phyloP scores from a whole-genome alignment of 2,888 invertebrate species.

The Ectemnius lituratus region DNA sequence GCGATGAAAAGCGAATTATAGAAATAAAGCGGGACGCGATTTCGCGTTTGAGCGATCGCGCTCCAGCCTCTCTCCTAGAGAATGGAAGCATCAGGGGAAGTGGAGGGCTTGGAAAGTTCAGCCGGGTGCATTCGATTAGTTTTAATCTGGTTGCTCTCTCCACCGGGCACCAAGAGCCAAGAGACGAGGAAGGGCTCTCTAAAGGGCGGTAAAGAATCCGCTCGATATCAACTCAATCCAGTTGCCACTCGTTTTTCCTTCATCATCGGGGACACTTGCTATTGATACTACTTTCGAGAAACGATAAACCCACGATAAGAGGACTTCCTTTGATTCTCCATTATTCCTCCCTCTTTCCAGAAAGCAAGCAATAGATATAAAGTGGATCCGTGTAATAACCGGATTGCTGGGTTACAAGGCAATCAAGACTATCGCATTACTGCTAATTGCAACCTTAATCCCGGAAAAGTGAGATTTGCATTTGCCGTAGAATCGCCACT shows the following conservation, averaged over 20 bases:
- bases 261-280: slow-evolving; percentile 26
- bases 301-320: slow-evolving; percentile 19
- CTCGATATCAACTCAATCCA: slow-evolving; percentile 19
- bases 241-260: slow-evolving; percentile 28
- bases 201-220: slow-evolving; percentile 26
- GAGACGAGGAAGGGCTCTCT: slow-evolving; percentile 26
- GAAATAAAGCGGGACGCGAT: slow-evolving; percentile 3
- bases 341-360: too few relatives aligned
- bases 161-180: slow-evolving; percentile 10
- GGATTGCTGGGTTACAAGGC: background rate
- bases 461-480: slow-evolving; percentile 5
- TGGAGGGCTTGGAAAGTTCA: slow-evolving; percentile 22
- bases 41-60: slow-evolving; percentile 9
- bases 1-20: too few relatives aligned
- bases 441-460: slow-evolving; percentile 36
- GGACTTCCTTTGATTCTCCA: too few relatives aligned
- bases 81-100: background rate
- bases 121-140: slow-evolving; percentile 43
- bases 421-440: slow-evolving; percentile 45
- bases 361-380: too few relatives aligned
- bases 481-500: background rate
- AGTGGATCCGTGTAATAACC: too few relatives aligned
- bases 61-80: background rate
- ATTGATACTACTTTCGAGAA: slow-evolving; percentile 1
- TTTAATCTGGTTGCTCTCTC: slow-evolving; percentile 47